Percentiles rank a stretch among this genome's conserved stretches.
Conservation (phyloP, 2,888 invertebrate genomes). For the Margaritifera margaritifera region DNA sequence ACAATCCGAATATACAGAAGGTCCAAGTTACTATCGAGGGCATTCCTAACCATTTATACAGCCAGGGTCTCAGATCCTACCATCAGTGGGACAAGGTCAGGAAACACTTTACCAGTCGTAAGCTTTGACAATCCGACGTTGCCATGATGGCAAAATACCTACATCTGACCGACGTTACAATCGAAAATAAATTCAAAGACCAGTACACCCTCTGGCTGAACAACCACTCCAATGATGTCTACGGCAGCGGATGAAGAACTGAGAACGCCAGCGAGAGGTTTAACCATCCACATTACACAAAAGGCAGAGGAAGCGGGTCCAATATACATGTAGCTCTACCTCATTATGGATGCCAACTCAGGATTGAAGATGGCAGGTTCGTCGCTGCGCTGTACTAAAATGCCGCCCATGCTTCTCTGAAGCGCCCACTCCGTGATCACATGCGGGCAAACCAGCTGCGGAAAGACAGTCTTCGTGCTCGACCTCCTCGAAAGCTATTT, state of each 20-base stretch:
- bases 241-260: background rate
- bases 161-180: background rate
- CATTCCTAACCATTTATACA: slow-evolving; percentile 19
- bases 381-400: too few relatives aligned
- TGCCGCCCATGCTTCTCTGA: too few relatives aligned
- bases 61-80: slow-evolving; percentile 14
- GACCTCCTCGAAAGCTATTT: slow-evolving; percentile 15
- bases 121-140: background rate
- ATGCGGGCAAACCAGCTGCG: slow-evolving; percentile 20
- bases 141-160: slow-evolving; percentile 1
- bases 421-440: slow-evolving; percentile 16
- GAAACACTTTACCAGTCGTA: background rate
- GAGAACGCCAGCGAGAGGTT: slow-evolving; percentile 8
- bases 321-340: slow-evolving; percentile 15
- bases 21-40: too few relatives aligned
- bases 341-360: slow-evolving; percentile 18
- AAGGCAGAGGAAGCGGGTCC: slow-evolving; percentile 2
- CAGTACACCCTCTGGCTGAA: background rate
- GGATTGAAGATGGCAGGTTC: too few relatives aligned
- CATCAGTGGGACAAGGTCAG: slow-evolving; percentile 14
- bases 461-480: slow-evolving; percentile 20
- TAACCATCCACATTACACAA: slow-evolving; percentile 21
- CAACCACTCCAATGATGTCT: background rate
- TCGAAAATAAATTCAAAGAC: background rate
- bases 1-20: too few relatives aligned